A percentile compares a stretch with the other conserved stretches of the same genome.
Evolutionary conservation across 2,113 vertebrate species (phyloP).

Genomic region (Lepisosteus oculatus): DNA sequence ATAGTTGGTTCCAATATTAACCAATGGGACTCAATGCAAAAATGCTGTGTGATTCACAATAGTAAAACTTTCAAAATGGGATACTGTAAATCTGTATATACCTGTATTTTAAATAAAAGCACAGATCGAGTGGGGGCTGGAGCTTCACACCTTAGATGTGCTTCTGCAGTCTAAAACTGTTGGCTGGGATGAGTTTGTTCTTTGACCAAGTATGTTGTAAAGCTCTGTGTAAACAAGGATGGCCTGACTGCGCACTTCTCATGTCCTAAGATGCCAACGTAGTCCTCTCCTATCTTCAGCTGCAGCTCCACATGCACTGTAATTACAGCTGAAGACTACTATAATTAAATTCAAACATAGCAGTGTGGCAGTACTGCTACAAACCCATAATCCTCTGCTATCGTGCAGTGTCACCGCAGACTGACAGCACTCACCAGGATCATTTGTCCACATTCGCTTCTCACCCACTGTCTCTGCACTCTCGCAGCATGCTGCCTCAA

Average conservation of each 20-base stretch:
- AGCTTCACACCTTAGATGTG: no score
- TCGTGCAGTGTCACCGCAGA: constrained; percentile 32
- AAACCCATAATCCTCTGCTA: constrained; percentile 33
- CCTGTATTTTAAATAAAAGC: no score
- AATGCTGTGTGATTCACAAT: no score
- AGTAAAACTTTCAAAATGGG: no score
- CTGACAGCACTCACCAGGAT: constrained; percentile 31
- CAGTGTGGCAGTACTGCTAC: constrained; percentile 28
- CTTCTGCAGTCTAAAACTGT: constrained; percentile 36
- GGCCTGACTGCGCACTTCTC: constrained; percentile 26
- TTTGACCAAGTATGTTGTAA: constrained; percentile 27
- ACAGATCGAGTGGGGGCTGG: no score
- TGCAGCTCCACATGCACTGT: constrained; percentile 19
- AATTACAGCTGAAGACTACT: constrained; percentile 40
- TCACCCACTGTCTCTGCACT: constrained; percentile 10
- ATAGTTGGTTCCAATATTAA: no score
- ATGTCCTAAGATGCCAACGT: not conserved
- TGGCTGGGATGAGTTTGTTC: constrained; percentile 25
- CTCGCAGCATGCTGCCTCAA: not conserved
- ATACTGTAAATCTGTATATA: no score
- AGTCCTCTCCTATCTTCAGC: constrained; percentile 28
- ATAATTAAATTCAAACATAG: constrained; percentile 54
- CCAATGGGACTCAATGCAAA: no score
- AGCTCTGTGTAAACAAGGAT: constrained; percentile 27
- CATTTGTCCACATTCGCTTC: constrained; percentile 10